Base-by-base conservation (phyloP, 2,797 vertebrate species). In the Spondyliosoma cantharus region DNA sequence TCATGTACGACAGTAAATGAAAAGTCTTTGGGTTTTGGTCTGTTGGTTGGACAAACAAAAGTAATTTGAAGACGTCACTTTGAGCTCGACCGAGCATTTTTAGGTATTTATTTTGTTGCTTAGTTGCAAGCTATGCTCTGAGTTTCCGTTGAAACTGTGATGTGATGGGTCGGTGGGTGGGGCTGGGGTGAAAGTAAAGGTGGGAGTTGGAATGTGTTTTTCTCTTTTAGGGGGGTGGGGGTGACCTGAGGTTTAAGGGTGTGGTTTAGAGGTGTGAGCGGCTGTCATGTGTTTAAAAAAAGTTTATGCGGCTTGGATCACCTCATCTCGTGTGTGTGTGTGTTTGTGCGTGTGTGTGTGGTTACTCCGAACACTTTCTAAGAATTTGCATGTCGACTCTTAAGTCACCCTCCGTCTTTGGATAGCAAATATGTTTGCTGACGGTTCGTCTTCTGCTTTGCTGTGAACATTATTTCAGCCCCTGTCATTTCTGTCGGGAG, bases 121-220 rank as follows among this genome's bases (percentile, higher is more conserved):
- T 37, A 6, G 32, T 37, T 32, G 4, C 29, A 32, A 32, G 29
- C 4, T 5, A 7, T 6, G 32, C 32, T 37, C 53, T 8, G 67
- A 68, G 74, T 87, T 85, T 84, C 64, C 80, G 2, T 54, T 82
- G 67, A 87, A 86, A 88, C 78, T 74, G 59, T 32, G 61, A 32
- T 27, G 24, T 32, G 27, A 61, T 3, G 45, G 27, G 61, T 62
- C 13, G 42, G 66, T 75, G 84, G 78, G 74, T 77, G 76, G 73
- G 77, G 67, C 74, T 1, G 0, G 24, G 29, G 17, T 77, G 74
- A 80, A 83, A 83, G 75, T 53, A 56, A 61, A 81, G 15, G 64
- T 73, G 63, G 15, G 77, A 73, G 52, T 46, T 78, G 62, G 65
- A 45, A 64, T 59, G 43, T 48, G 45, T 50, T 46, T 57, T 62